Base-by-base conservation (phyloP, 2,113 vertebrate genomes). In the Illadopsis cleaveri region DNA sequence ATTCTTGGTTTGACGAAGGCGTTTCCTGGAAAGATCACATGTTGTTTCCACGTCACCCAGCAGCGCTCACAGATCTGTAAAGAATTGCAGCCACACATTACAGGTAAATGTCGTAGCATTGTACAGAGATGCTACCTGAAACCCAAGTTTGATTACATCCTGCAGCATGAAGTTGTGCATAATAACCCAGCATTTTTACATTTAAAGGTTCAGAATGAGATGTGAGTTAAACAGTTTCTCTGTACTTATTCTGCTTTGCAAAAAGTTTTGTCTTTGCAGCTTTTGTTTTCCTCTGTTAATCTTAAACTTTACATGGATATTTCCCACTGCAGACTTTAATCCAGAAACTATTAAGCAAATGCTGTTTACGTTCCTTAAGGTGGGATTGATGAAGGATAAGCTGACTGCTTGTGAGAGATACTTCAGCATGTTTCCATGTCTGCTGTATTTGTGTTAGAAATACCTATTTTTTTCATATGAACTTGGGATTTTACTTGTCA, bases 21-120 rank as follows among this genome's bases (percentile, higher is more conserved):
- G 28, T 99, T 99, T 97, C 99, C 99, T 77, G 98, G 98, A 91
- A 99, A 98, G 97, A 97, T 99, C 81, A 95, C 96, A 3, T 99
- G 99, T 93, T 93, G 96, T 95, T 98, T 99, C 93, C 98, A 99
- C 48, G 96, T 99, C 84, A 99, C 99, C 31, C 98, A 98, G 30
- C 99, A 99, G 97, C 97, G 56, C 42, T 94, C 97, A 53, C 98
- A 97, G 65, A 95, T 99, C 56, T 98, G 98, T 89, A 60, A 95
- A 23, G 97, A 98, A 15, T 97, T 99, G 62, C 96, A 98, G 96
- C 98, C 98, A 6, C 98, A 99, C 17, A 60, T 98, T 95, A 98
- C 90, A 62, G 97, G 99, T 99, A 96, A 98, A 98, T 86, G 22
- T 4, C 57, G 12, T 5, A 30, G 38, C 15, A 17, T 3, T 10